Conservation (phyloP, 1,140 invertebrate species). For the Conus betulinus region DNA sequence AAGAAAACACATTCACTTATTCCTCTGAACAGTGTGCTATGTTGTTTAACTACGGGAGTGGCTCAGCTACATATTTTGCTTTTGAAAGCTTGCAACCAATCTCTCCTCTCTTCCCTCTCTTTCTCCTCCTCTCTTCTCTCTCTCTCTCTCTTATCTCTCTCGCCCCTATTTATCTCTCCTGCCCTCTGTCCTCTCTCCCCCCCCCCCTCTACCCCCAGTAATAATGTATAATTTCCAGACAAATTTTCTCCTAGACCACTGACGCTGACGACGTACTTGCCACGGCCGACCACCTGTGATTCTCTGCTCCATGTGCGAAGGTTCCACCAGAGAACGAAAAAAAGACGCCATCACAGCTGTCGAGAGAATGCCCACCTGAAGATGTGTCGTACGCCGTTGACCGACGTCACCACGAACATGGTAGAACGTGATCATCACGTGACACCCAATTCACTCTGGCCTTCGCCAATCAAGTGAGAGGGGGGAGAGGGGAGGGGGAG, state of each 20-base stretch:
- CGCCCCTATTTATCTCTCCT: too few relatives aligned
- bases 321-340: background rate
- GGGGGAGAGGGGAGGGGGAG: too few relatives aligned
- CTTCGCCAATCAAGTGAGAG: background rate
- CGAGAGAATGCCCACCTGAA: conserved; percentile 3
- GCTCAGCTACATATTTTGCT: too few relatives aligned
- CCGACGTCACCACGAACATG: conserved; percentile 23
- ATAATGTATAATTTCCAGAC: background rate
- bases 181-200: too few relatives aligned
- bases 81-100: too few relatives aligned
- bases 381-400: conserved; percentile 2
- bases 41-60: too few relatives aligned
- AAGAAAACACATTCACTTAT: background rate
- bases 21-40: background rate
- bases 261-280: background rate
- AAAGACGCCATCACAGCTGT: conserved; percentile 10
- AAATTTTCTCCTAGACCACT: conserved; percentile 13
- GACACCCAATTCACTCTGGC: background rate
- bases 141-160: too few relatives aligned
- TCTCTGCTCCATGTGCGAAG: conserved; percentile 28
- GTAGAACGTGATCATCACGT: background rate
- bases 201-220: too few relatives aligned
- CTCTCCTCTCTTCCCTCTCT: too few relatives aligned
- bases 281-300: background rate
- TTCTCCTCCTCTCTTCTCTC: too few relatives aligned